phyloP scores from a whole-genome alignment of 2,113 vertebrate species.

The Chlamydotis undulata region DNA sequence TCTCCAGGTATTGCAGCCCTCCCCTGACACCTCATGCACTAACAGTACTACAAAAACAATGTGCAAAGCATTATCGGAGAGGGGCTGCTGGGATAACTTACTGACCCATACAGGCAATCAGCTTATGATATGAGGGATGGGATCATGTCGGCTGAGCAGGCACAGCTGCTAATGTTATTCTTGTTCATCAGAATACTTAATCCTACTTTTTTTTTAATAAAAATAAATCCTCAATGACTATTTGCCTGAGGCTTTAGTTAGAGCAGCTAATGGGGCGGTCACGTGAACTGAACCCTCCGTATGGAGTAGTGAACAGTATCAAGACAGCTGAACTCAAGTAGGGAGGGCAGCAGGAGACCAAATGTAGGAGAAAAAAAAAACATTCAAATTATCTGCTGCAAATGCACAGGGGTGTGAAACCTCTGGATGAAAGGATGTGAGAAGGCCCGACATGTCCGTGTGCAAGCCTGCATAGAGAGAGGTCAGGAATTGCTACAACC shows the following conservation, averaged over 20 bases:
- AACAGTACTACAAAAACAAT: not conserved
- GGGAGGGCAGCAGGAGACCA: not conserved
- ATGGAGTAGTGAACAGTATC: constrained; percentile 14
- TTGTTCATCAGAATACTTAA: constrained; percentile 65
- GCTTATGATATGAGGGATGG: constrained; percentile 55
- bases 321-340: not conserved
- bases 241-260: constrained; percentile 59
- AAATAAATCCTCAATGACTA: constrained; percentile 70
- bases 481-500: not conserved
- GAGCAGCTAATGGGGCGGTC: constrained; percentile 50
- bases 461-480: rapidly evolving
- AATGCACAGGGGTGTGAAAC: not conserved
- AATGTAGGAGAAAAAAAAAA: not conserved
- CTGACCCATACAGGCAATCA: constrained; percentile 55
- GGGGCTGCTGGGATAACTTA: not conserved
- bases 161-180: constrained; percentile 69
- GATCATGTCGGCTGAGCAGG: constrained; percentile 46
- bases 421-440: not conserved
- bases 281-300: not conserved
- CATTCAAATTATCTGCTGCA: not conserved
- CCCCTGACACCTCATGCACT: not conserved
- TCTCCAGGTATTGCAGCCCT: not conserved
- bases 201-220: constrained; percentile 51
- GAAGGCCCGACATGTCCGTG: not conserved
- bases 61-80: not conserved